Evolutionary conservation across 1,140 invertebrate species (phyloP).

Genomic region (Geopemphigus sp.): DNA sequence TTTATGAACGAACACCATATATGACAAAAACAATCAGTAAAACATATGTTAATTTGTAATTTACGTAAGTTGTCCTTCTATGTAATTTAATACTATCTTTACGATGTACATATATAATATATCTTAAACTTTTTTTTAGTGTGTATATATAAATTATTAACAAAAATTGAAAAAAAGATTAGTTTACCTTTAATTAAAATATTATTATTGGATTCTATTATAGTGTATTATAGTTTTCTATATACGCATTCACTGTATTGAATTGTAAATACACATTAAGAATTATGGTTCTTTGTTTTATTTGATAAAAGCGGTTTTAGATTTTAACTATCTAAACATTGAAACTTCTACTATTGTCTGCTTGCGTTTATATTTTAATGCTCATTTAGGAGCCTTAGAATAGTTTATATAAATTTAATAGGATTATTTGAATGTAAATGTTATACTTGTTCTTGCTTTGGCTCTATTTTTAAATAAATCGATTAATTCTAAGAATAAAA

Average conservation of each 20-base stretch:
- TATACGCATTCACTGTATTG: not conserved
- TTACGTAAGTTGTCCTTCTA: constrained; percentile 23
- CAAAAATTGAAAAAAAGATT: not conserved
- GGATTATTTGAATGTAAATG: not conserved
- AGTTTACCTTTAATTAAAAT: too few relatives aligned
- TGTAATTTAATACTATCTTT: not conserved
- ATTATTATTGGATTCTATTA: not conserved
- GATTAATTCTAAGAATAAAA: too few relatives aligned
- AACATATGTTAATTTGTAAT: constrained; percentile 9
- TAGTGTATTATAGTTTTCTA: not conserved
- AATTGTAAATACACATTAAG: not conserved
- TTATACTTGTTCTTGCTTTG: too few relatives aligned
- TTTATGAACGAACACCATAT: constrained; percentile 14
- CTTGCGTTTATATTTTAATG: not conserved
- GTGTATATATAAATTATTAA: not conserved
- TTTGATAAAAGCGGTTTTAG: not conserved
- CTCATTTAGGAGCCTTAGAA: not conserved
- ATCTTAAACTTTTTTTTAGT: not conserved
- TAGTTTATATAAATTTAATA: not conserved
- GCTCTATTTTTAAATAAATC: too few relatives aligned
- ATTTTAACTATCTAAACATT: constrained; percentile 14
- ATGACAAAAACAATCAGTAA: constrained; percentile 27
- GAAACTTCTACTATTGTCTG: not conserved
- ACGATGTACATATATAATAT: not conserved
- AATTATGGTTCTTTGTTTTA: not conserved